Base-by-base conservation (phyloP, 2,113 vertebrate species). In the Etia nguti region DNA sequence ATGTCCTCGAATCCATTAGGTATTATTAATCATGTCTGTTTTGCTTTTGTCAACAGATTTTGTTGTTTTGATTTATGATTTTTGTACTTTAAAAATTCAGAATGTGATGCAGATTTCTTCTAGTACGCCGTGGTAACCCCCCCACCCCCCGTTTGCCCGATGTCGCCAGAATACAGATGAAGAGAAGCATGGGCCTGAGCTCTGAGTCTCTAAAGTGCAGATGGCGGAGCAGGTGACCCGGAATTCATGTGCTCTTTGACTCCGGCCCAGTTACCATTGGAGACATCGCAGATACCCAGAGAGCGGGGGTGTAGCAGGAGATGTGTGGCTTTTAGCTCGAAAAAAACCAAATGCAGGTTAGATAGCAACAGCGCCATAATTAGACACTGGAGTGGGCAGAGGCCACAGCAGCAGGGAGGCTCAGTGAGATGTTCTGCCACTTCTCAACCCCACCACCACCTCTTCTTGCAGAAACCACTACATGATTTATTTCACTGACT, bases 331-430 rank as follows among this genome's bases (percentile, higher is more conserved):
- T 92, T 88, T 43, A 82, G 59, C 24, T 86, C 4, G 24, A 82
- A 79, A 46, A 73, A 43, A 60, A 29, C 3, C 34, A 88, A 86
- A 82, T n/a, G 29, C 55, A 91, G 83, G 80, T 85, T 89, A 90
- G 81, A 87, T 59, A 81, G 83, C 88, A 93, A 84, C 83, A 81
- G 88, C 73, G 88, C 70, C 90, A 85, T 34, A 92, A 91, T 92
- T 94, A 92, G 90, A 90, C 50, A 29, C 55, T 41, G 31, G 83
- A 85, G 88, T 90, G 90, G 90, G 90, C 87, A 73, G 91, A 59
- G 83, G 65, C 80, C 57, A 75, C 26, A 81, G 50, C 60, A 50
- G 79, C 31, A 83, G 38, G 36, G 82, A 65, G 85, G 57, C 80
- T 80, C 29, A 2, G 6, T 36, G 79, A 84, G 77, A 85, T 80